Base-by-base conservation (phyloP, 2,113 vertebrate genomes). In the Potamarius usumacintae region DNA sequence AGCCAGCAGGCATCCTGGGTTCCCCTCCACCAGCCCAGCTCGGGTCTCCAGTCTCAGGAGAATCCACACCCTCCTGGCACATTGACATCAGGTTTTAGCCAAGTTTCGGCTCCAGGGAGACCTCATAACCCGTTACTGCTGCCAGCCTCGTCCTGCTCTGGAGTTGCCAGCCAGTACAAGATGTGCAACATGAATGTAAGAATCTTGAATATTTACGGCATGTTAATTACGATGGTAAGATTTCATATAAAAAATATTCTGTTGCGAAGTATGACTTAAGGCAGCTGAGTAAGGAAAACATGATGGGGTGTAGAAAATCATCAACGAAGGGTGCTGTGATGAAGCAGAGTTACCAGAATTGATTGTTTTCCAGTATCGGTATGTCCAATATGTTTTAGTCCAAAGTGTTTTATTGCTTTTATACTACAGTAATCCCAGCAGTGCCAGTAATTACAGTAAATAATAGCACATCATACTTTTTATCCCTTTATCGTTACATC, bases 131-230 rank as follows among this genome's bases (percentile, higher is more conserved):
- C 91, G 0, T 62, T 95, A 15, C 92, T 90, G 0, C 84, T 95
- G 14, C 92, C 96, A 0, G 60, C 94, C 5, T 94, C 96, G 0
- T 94, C 92, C 3, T 96, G 95, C 83, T 14, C 62, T 0, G 95
- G 95, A 67, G 90, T 90, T 20, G 94, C 95, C 82, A 94, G 93
- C 87, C 97, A 95, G 17, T 95, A 97, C 93, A 96, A 94, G 90
- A 95, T 98, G 85, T 99, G 98, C 93, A 97, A 96, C 91, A 96
- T 92, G 8, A 93, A 97, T 0, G 98, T 99, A 94, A 93, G 97
- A 42, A 86, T 55, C 42, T 60, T 62, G 14, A 62, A 7, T 42
- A 80, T 58, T 57, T 25, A 7, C n/a, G 0, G 25, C 48, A 34
- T 62, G 18, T 4, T 18, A 10, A 17, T 77, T 60, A 81, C 17